Percentiles rank a stretch among this genome's conserved stretches.
phyloP scores from a whole-genome alignment of 2,888 invertebrate genomes.

The Chirona hameri region DNA sequence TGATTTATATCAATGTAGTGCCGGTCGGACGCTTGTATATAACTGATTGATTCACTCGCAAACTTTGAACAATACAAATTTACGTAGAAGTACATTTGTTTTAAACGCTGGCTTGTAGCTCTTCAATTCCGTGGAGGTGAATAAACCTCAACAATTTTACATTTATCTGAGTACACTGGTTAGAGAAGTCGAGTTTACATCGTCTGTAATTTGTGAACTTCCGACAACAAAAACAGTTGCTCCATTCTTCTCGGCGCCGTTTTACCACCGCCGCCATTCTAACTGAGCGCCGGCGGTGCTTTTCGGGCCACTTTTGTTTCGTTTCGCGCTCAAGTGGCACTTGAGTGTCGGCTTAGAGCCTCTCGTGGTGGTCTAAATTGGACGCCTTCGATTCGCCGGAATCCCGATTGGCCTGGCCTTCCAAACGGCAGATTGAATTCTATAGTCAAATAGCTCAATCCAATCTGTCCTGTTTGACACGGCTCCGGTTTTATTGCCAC shows the following conservation, averaged over 20 bases:
- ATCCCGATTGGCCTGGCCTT: background rate
- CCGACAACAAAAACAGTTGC: background rate
- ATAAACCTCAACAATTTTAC: too few species aligned
- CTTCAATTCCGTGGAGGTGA: too few species aligned
- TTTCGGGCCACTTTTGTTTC: conserved; percentile 2
- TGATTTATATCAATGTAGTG: too few species aligned
- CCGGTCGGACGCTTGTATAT: too few species aligned
- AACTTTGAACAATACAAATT: too few species aligned
- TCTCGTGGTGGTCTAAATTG: conserved; percentile 10
- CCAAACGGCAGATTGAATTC: conserved; percentile 9
- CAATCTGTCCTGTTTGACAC: conserved; percentile 22
- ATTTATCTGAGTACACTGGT: too few species aligned
- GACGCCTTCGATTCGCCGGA: background rate
- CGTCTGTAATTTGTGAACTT: background rate
- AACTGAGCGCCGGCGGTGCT: background rate
- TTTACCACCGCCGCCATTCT: background rate
- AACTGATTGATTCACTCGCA: too few species aligned
- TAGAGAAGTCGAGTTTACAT: too few species aligned
- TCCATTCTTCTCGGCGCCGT: background rate
- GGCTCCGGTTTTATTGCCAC: conserved; percentile 4
- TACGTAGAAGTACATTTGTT: too few species aligned
- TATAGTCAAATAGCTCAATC: conserved; percentile 29
- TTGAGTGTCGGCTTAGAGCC: background rate
- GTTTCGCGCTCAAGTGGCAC: background rate
- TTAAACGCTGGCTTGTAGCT: too few species aligned